These are phyloP conservation scores for Nothoprocta perdicaria DNA, from an alignment of 2,113 vertebrate genomes.

Conservation along the genomic window DNA sequence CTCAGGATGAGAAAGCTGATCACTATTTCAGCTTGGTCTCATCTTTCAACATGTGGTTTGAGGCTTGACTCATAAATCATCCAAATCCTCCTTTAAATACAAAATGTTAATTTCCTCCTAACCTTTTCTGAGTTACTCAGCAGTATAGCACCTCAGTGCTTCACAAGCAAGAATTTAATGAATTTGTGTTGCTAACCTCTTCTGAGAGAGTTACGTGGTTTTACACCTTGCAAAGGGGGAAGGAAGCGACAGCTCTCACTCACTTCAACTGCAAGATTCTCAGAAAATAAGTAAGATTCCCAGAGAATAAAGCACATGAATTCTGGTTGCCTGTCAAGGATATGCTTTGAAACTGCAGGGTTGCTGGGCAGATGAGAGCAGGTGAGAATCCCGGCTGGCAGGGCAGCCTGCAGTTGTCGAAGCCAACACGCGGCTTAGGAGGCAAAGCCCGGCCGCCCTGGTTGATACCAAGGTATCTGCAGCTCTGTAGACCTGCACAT, in stretches of 20 bases:
- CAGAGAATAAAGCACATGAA: not conserved
- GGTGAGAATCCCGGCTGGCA: not conserved
- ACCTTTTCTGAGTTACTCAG: not conserved
- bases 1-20: not conserved
- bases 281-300: not conserved
- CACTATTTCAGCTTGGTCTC: not conserved
- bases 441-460: not conserved
- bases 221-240: not conserved
- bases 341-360: not conserved
- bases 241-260: not conserved
- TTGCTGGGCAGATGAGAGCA: not conserved
- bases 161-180: not conserved
- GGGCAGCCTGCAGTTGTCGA: not conserved
- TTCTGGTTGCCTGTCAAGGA: not conserved
- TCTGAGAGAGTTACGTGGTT: not conserved
- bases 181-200: not conserved
- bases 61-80: not conserved
- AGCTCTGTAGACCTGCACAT: not conserved
- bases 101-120: conserved; percentile 11
- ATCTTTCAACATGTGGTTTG: not conserved
- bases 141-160: not conserved
- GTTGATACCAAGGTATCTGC: not conserved
- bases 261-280: not conserved
- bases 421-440: not conserved
- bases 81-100: not conserved